These are phyloP conservation scores for Fregata magnificens DNA, from an alignment of 2,113 vertebrate genomes.

Conservation along the genomic window DNA sequence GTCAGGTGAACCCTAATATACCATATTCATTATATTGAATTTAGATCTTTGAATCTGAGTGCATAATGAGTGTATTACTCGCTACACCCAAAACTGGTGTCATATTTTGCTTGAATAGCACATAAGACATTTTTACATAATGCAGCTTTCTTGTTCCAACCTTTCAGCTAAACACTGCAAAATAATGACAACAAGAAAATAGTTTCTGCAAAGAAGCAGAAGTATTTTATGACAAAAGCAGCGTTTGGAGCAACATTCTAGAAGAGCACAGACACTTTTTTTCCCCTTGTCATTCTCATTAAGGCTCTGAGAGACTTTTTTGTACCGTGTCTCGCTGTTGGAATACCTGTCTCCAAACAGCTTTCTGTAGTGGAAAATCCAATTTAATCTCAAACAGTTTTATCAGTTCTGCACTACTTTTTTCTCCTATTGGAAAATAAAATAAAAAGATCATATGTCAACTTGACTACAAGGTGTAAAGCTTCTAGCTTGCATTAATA, in stretches of 20 bases:
- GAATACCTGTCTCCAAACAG: slow-evolving; percentile 69
- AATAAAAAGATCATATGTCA: slow-evolving; percentile 70
- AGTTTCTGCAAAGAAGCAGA: slow-evolving; percentile 14
- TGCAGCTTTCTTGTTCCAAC: slow-evolving; percentile 47
- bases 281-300: slow-evolving; percentile 61
- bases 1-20: too few relatives aligned
- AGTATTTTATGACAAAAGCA: slow-evolving; percentile 44
- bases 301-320: slow-evolving; percentile 40
- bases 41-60: background rate
- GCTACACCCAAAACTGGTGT: background rate
- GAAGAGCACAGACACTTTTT: background rate
- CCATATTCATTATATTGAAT: background rate
- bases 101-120: background rate
- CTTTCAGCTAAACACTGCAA: slow-evolving; percentile 21
- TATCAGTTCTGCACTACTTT: slow-evolving; percentile 68
- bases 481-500: slow-evolving; percentile 69
- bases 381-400: slow-evolving; percentile 74
- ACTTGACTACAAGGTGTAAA: slow-evolving; percentile 58
- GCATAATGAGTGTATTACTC: background rate
- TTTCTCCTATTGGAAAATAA: slow-evolving; percentile 66
- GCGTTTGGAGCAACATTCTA: slow-evolving; percentile 14
- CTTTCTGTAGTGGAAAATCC: slow-evolving; percentile 73
- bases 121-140: slow-evolving; percentile 19
- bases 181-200: slow-evolving; percentile 33
- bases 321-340: background rate